Base-by-base conservation (phyloP, 2,113 vertebrate species). In the Siphamia tubifer region DNA sequence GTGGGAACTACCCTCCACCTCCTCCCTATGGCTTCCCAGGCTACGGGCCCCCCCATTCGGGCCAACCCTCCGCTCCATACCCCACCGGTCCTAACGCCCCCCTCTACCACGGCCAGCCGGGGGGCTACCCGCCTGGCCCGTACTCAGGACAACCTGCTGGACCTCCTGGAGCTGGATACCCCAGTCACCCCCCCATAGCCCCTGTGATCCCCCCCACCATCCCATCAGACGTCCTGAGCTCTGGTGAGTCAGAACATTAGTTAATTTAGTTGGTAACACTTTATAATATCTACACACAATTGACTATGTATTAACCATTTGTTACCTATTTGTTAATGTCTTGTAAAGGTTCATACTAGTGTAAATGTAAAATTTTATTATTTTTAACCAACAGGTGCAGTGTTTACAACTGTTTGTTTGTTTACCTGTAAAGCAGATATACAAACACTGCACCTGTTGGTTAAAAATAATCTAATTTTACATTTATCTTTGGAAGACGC, bases 171-270 rank as follows among this genome's bases (percentile, higher is more conserved):
- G 12, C 51, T 0, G 78, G 83, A n/a, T 87, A 85, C 49, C 85
- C 84, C 2, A 68, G 3, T 10, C 84, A 68, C 11, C 89, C 88
- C 19, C 72, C 89, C 19, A 85, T 92, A 76, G 83, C 89, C 3
- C 78, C 92, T 4, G 42, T 96, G 56, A 55, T 89, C 0, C 88
- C 89, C 1, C 94, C 95, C 0, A 71, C 90, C 43, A 92, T 94
- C 1, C 90, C 91, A n/a, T 69, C 81, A 17, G 62, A 72, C 20
- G 83, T 91, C 9, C 68, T 94, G 78, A 82, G 72, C 67, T 91
- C 93, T 0, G 94, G 97, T 97, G 87, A 93, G 93, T 42, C n/a
- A 1, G 6, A n/a, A n/a, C n/a, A n/a, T n/a, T n/a, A n/a, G n/a
- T n/a, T n/a, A n/a, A n/a, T n/a, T n/a, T n/a, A n/a, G n/a, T n/a